Base-by-base conservation (phyloP, 2,797 vertebrate genomes). In the Odontamblyopus lacepedii region DNA sequence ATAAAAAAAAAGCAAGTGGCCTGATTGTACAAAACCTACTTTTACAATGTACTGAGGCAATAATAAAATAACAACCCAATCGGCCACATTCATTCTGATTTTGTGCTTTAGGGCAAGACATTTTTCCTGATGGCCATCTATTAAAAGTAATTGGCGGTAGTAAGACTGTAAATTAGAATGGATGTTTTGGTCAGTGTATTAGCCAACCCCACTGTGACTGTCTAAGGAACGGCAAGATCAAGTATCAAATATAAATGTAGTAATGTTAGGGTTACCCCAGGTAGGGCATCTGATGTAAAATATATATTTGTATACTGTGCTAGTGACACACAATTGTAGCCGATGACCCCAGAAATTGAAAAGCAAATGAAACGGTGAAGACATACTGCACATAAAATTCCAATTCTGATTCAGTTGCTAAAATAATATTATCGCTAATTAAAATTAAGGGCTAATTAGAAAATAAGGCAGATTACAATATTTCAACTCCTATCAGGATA, bases 381-480 rank as follows among this genome's bases (percentile, higher is more conserved):
- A 30, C 26, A 60, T 30, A 19, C 35, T 63, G 3, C 2, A 38
- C 61, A 9, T 18, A 16, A 19, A 35, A 63, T 38, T 35, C 6
- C 11, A 63, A 35, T 63, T 11, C 61, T n/a, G 18, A 27, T 65
- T 65, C 6, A 48, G 63, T 64, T 50, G 48, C 29, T 55, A 32
- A 53, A 67, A 67, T 32, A 55, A 27, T 67, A 50, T 67, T 67
- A 67, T 32, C 5, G 48, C 66, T 32, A 55, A 53, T 67, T 53
- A 30, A 67, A 67, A 67, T 67, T 38, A 27, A 44, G 41, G 23
- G 16, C 63, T 65, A 61, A 66, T 62, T 68, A 6, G 65, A 48
- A 30, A 67, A 67, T 60, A 35, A 55, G 29, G 67, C 13, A 13
- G 18, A 56, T 67, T 26, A n/a, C 12, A 64, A 56, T 2, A 27